Base-by-base conservation (phyloP, 2,888 invertebrate species). In the Aporophyla lueneburgensis region DNA sequence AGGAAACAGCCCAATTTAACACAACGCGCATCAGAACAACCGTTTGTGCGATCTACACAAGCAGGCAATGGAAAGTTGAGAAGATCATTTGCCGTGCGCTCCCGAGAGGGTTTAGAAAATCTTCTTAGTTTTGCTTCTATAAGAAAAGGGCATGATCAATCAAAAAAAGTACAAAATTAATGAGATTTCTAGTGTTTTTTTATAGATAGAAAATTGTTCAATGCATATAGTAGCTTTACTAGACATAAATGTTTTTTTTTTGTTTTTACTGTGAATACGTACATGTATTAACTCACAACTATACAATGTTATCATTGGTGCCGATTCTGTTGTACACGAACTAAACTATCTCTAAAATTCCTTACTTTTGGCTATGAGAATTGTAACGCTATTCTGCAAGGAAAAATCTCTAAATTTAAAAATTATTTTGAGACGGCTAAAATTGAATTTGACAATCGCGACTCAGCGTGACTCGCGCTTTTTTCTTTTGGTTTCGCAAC, bases 71-170 rank as follows among this genome's bases (percentile, higher is more conserved):
- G 95, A 65, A 96, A 95, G 85, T 86, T 96, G 62, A 91, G 96
- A 84, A 93, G 95, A 88, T 96, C 96, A 14, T 96, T 96, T 83
- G 95, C 95, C 14, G 96, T 96, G 19, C 91, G 96, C 40, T 96
- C 96, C 66, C 92, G 96, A 40, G 96, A 96, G 87, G 96, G 96
- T 24, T 90, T 96, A 73, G 96, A 96, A 85, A 95, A 95, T 86
- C 92, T 96, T 54, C 91, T 96, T 33, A 94, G 92, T 89, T 94
- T 96, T 62, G 83, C 84, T 56, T 92, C 95, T 19, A 89, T 93
- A 73, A 92, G 93, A 86, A 96, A 95, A 87, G 92, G 90, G 56
- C 91, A 92, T 72, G 93, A 94, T 56, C 93, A 92, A 89, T 82
- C 89, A 78, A 95, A 94, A 90, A 93, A 93, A 86, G 89, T 88